Conservation (phyloP, 2,797 vertebrate species). For the Todus mexicanus region DNA sequence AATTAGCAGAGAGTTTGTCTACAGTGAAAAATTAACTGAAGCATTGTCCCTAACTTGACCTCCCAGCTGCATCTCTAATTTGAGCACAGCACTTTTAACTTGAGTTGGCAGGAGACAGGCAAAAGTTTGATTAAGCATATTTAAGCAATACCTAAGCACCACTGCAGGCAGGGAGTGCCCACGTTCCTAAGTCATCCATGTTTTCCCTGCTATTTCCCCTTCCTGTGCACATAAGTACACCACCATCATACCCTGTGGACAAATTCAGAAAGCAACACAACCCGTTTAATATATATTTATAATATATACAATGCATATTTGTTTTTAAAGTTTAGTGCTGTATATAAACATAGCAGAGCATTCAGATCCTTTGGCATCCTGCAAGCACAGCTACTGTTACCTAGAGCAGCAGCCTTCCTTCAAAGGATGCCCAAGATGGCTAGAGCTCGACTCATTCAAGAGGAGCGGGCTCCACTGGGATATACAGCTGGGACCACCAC, state of each 20-base stretch:
- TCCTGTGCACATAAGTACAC: background rate
- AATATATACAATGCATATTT: background rate
- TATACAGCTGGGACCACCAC: background rate
- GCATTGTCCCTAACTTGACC: background rate
- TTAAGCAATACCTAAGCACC: background rate
- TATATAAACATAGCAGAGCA: background rate
- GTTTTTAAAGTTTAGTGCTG: background rate
- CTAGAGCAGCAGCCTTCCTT: background rate
- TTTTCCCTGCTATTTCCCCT: background rate
- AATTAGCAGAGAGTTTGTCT: background rate
- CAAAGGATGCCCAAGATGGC: background rate
- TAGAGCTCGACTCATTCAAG: background rate
- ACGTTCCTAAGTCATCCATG: background rate
- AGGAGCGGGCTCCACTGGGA: background rate
- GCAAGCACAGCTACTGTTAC: background rate
- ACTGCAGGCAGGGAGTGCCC: background rate
- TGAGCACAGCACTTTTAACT: accelerated
- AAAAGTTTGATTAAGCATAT: background rate
- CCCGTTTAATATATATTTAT: background rate
- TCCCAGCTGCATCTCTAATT: background rate
- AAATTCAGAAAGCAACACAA: background rate
- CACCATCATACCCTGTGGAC: background rate
- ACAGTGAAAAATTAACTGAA: background rate
- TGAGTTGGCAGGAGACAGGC: background rate
- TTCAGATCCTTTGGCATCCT: background rate